Conservation (phyloP, 2,113 vertebrate species). For the Megaptera novaeangliae region DNA sequence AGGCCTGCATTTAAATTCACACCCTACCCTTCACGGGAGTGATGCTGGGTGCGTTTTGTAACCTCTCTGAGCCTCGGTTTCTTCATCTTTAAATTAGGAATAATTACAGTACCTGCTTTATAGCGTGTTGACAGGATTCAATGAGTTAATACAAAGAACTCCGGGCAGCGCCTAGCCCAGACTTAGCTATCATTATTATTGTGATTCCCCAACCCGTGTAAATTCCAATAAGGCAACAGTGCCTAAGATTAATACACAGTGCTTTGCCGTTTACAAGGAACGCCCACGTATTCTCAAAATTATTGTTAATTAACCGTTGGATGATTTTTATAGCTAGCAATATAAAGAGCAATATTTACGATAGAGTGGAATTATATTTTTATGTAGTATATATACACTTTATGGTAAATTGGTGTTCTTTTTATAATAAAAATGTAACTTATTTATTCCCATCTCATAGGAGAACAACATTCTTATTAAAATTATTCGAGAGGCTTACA, state of each 20-base stretch:
- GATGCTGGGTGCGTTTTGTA: neutral
- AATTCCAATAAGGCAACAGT: fast-evolving
- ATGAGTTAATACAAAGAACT: fast-evolving
- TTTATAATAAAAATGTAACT: neutral
- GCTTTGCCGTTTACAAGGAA: neutral
- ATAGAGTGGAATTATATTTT: neutral
- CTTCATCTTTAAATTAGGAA: neutral
- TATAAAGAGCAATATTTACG: neutral
- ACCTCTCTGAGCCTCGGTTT: neutral
- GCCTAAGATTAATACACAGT: fast-evolving
- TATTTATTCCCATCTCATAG: neutral
- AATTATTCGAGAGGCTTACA: neutral
- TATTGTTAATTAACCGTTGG: slow-evolving; percentile 3
- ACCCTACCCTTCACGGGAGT: fast-evolving
- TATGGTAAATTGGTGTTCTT: neutral
- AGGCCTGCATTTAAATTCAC: neutral
- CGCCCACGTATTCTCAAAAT: neutral
- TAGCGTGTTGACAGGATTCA: fast-evolving
- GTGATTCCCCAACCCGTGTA: fast-evolving
- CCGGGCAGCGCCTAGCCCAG: neutral
- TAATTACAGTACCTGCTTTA: fast-evolving
- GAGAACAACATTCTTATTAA: neutral
- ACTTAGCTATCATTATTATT: fast-evolving
- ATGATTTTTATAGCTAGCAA: neutral
- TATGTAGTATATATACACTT: neutral